phyloP scores from a whole-genome alignment of 2,797 vertebrate species.

The Mycteria americana region DNA sequence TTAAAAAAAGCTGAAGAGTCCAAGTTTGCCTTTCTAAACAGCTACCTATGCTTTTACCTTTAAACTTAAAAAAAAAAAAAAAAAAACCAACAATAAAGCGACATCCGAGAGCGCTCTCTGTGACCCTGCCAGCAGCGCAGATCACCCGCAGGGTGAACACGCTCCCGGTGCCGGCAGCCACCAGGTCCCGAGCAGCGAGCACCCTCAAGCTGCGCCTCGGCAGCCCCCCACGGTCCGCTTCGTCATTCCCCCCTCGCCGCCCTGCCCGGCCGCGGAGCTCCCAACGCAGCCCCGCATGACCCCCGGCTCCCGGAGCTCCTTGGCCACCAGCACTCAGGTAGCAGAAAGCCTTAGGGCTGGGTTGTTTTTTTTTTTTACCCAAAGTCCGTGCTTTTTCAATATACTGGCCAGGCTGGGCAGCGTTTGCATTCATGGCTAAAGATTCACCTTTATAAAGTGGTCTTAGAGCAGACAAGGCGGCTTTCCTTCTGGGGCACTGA shows the following conservation, averaged over 20 bases:
- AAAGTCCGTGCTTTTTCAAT: neutral
- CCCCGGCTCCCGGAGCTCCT: too few species aligned
- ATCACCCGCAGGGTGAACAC: too few species aligned
- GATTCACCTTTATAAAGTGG: too few species aligned
- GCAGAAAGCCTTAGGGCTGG: too few species aligned
- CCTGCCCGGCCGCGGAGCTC: too few species aligned
- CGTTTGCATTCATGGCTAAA: too few species aligned
- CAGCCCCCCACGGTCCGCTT: neutral
- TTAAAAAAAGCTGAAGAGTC: neutral
- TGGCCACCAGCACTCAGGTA: too few species aligned
- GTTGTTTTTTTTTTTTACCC: too few species aligned
- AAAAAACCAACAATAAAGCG: neutral
- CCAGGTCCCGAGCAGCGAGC: neutral
- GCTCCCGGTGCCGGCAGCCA: too few species aligned
- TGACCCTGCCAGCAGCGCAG: neutral
- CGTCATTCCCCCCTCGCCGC: too few species aligned
- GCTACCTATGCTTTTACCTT: neutral
- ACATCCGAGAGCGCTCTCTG: neutral
- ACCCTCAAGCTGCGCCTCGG: neutral
- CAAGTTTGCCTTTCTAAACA: neutral
- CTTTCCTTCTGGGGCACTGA: neutral
- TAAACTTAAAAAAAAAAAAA: neutral
- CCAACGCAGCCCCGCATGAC: too few species aligned
- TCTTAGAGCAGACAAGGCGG: too few species aligned
- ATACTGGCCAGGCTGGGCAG: neutral